phyloP scores from a whole-genome alignment of 2,113 vertebrate genomes.

The Ivindomyrus marchei region DNA sequence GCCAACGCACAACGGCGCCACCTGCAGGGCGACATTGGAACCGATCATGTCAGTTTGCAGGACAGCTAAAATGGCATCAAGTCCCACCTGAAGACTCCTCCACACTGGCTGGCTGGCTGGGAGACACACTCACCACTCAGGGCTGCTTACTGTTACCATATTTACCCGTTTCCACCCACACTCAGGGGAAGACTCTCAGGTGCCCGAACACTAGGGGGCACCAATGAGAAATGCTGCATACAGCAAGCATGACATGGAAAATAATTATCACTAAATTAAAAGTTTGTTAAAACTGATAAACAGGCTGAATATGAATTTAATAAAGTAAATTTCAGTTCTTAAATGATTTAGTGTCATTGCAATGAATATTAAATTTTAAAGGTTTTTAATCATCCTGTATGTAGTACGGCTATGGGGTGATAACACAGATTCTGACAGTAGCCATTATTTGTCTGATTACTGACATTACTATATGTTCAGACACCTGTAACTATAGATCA shows the following conservation, averaged over 20 bases:
- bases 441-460: not conserved
- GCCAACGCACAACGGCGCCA: constrained; percentile 87
- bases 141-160: not conserved
- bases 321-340: not conserved
- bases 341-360: not conserved
- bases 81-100: not conserved
- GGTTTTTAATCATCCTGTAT: not conserved
- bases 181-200: not conserved
- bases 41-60: not conserved
- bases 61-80: not conserved
- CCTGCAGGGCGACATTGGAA: constrained; percentile 55
- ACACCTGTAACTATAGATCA: not conserved
- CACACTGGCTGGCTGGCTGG: not conserved
- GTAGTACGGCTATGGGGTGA: not conserved
- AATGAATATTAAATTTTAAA: not conserved
- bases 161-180: not conserved
- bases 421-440: not conserved
- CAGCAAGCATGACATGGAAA: not conserved
- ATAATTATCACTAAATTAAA: not conserved
- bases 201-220: not conserved
- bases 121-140: not conserved
- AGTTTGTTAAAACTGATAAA: not conserved
- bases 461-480: not conserved
- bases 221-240: not conserved
- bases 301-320: not conserved